Evolutionary conservation across 1,140 invertebrate species (phyloP), one percentile per base, ranked within the genome.

Genomic region (Papilio aristodemus): DNA sequence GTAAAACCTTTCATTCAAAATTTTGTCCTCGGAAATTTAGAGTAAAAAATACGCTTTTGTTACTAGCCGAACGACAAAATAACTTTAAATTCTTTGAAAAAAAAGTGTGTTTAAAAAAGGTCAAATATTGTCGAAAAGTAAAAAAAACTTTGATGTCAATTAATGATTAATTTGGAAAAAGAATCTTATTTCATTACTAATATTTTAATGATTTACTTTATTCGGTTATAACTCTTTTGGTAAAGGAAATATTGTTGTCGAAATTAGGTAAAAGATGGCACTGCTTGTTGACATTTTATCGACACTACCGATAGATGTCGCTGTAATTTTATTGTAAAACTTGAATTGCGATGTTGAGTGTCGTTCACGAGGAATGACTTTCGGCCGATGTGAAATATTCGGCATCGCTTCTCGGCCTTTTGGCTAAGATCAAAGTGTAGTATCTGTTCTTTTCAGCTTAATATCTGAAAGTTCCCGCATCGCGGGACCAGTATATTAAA

Each of bases 391-490:
- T 64, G 11, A 27, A 64, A 0, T 25, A 7, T 64, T 43, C n/a
- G 60, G n/a, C 37, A 75, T 68, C 64, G 68, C 75, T 74, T 76
- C 73, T 73, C 72, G 74, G 69, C 75, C 70, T 69, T 74, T 71
- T 69, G 58, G 50, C 46, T 72, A 70, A 71, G 63, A 72, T 75
- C 71, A 54, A 54, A 54, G 46, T 54, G 46, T 54, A 54, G 46
- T 54, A 54, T 74, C 72, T 71, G 73, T 74, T 74, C 69, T 77
- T 77, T 72, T 77, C 72, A 77, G 72, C 75, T 74, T 76, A 76
- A 76, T 76, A 76, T 76, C 72, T 76, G 75, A 76, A 76, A 73
- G 75, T 71, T 77, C 73, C 73, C 76, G 64, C 75, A 76, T 46
- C 71, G 69, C 64, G 74, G 74, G 71, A 76, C 74, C 74, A 76